These are phyloP conservation scores for Limnothrissa miodon DNA, from an alignment of 2,113 vertebrate species.

Conservation along the genomic window DNA sequence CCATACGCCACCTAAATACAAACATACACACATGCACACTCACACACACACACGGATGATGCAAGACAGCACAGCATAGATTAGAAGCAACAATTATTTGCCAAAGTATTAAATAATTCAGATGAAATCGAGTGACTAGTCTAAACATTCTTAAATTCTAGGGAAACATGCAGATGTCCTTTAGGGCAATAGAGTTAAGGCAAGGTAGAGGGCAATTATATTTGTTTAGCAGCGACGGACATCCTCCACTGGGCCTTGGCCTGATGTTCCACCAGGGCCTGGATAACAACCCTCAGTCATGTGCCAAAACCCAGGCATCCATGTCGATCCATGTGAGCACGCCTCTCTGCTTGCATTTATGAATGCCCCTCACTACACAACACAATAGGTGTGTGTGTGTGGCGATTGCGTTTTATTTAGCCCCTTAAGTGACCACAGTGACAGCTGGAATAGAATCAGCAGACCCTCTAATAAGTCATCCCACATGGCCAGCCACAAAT, in stretches of 20 bases:
- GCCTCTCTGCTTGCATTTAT: not conserved
- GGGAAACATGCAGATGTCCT: conserved; percentile 33
- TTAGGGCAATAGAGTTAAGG: conserved; percentile 54
- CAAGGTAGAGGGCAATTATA: conserved; percentile 57
- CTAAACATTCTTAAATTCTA: conserved; percentile 10
- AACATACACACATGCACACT: not conserved
- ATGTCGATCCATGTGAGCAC: not conserved
- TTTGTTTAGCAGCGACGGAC: conserved; percentile 55
- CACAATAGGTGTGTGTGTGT: no score
- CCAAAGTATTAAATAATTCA: conserved; percentile 56
- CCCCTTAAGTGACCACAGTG: not conserved
- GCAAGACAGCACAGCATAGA: not conserved
- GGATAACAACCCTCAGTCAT: not conserved
- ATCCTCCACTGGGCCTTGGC: conserved; percentile 38
- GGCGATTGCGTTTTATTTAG: not conserved
- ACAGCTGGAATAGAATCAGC: not conserved
- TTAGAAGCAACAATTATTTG: conserved; percentile 45
- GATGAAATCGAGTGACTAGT: conserved; percentile 43
- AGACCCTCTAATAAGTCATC: not conserved
- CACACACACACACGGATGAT: not conserved
- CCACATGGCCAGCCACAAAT: not conserved
- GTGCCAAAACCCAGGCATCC: not conserved
- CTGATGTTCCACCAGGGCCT: conserved; percentile 13
- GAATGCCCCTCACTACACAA: not conserved
- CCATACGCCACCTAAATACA: not conserved